phyloP scores from a whole-genome alignment of 1,140 invertebrate species.

The Macrostomum lignano region DNA sequence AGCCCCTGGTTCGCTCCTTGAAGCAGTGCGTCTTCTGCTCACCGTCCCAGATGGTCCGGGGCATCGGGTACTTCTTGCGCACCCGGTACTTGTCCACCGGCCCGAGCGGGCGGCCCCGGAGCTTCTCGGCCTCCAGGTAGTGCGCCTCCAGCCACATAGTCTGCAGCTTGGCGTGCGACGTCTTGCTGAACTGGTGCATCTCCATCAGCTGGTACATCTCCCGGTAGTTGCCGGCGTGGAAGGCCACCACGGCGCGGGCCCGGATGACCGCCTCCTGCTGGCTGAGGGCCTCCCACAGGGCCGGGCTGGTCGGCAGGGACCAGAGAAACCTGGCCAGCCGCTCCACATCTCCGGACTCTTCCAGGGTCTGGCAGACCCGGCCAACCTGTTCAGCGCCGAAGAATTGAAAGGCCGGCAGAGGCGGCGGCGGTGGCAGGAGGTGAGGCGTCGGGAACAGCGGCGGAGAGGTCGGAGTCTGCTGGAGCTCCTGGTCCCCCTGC shows the following conservation, averaged over 20 bases:
- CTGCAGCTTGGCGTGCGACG: slow-evolving; percentile 80
- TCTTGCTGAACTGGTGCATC: slow-evolving; percentile 76
- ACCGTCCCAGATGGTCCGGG: slow-evolving; percentile 97
- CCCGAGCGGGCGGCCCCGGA: slow-evolving; percentile 68
- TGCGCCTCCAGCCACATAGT: slow-evolving; percentile 83
- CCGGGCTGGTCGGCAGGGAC: slow-evolving; percentile 39
- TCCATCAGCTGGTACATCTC: slow-evolving; percentile 37
- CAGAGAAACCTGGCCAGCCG: slow-evolving; percentile 72
- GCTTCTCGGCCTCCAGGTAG: slow-evolving; percentile 84
- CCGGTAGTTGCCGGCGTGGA: slow-evolving; percentile 68
- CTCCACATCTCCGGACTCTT: slow-evolving; percentile 87
- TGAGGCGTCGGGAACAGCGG: no score
- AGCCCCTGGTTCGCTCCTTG: slow-evolving; percentile 75
- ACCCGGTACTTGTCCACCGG: slow-evolving; percentile 98
- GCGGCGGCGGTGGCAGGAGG: no score
- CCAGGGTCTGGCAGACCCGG: slow-evolving; percentile 88
- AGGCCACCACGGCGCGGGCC: slow-evolving; percentile 77
- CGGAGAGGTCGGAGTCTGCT: no score
- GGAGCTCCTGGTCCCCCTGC: no score
- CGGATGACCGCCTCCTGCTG: slow-evolving; percentile 73
- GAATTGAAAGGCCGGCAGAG: no score
- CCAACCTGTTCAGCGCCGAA: slow-evolving; percentile 77
- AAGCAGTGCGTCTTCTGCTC: slow-evolving; percentile 99
- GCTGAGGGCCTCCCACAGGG: slow-evolving; percentile 62
- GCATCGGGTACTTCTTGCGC: slow-evolving; percentile 76